Evolutionary conservation across 2,797 vertebrate species (phyloP).

Genomic region (Echiichthys vipera): DNA sequence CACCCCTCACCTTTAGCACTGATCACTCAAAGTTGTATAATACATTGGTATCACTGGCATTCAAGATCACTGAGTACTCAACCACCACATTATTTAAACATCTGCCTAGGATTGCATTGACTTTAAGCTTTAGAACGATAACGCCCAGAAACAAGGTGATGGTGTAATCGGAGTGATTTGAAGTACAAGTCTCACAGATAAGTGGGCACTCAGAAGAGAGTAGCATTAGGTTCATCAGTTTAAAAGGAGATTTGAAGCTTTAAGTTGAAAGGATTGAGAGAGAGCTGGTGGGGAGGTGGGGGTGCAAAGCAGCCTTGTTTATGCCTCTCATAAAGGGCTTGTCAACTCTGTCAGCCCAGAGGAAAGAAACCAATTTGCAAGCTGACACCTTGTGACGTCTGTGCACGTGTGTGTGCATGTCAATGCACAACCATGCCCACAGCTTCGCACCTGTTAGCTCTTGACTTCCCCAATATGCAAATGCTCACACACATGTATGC

Average conservation of each 20-base stretch:
- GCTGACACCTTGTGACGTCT: conserved; percentile 72
- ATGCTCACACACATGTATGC: neutral
- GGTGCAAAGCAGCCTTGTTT: conserved; percentile 67
- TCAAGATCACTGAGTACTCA: conserved; percentile 10
- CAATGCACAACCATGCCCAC: conserved; percentile 26
- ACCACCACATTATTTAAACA: conserved; percentile 19
- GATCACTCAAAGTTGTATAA: neutral
- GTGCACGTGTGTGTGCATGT: conserved; percentile 17
- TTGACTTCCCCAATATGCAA: neutral
- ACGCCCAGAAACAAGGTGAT: conserved; percentile 30
- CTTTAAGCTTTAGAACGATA: conserved; percentile 31
- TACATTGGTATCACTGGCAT: conserved; percentile 2
- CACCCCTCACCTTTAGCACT: neutral
- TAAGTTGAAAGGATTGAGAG: conserved; percentile 57
- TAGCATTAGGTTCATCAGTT: conserved; percentile 51
- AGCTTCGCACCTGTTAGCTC: conserved; percentile 46
- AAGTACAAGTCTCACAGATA: conserved; percentile 39
- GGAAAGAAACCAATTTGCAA: conserved; percentile 80
- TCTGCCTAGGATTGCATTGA: conserved; percentile 8
- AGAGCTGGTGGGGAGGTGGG: conserved; percentile 27
- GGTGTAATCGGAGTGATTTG: conserved; percentile 43
- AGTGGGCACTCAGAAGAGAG: conserved; percentile 37
- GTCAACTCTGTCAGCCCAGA: conserved; percentile 78
- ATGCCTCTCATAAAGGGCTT: conserved; percentile 78
- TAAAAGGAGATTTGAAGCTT: conserved; percentile 63